These are phyloP conservation scores for Octomys mimax DNA, from an alignment of 2,797 vertebrate species.

Conservation along the genomic window DNA sequence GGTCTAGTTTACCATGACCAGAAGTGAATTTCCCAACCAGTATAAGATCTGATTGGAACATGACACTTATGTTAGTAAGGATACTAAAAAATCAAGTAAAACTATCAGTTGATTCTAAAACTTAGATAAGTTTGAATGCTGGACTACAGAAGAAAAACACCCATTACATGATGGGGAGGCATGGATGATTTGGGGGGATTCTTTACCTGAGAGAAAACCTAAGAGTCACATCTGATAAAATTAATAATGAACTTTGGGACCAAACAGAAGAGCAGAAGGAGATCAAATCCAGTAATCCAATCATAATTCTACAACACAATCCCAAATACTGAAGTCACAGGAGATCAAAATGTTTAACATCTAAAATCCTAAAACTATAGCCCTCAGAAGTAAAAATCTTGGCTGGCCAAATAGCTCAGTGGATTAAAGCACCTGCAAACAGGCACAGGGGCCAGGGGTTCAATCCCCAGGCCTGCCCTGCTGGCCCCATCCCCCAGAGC, in stretches of 20 bases:
- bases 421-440: too few relatives aligned
- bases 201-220: background rate
- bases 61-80: background rate
- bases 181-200: background rate
- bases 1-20: background rate
- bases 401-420: too few relatives aligned
- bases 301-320: background rate
- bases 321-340: background rate
- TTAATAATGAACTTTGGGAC: background rate
- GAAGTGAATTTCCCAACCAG: background rate
- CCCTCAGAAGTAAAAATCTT: background rate
- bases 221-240: background rate
- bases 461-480: too few relatives aligned
- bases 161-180: background rate
- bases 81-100: background rate
- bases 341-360: background rate
- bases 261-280: background rate
- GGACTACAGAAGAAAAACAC: background rate
- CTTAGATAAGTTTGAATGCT: background rate
- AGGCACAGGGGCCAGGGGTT: too few relatives aligned
- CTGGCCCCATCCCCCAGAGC: too few relatives aligned
- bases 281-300: background rate
- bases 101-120: background rate
- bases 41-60: background rate
- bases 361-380: background rate